A percentile compares a stretch with the other conserved stretches of the same genome.
phyloP scores from a whole-genome alignment of 2,888 invertebrate genomes.

The Atrina japonica region DNA sequence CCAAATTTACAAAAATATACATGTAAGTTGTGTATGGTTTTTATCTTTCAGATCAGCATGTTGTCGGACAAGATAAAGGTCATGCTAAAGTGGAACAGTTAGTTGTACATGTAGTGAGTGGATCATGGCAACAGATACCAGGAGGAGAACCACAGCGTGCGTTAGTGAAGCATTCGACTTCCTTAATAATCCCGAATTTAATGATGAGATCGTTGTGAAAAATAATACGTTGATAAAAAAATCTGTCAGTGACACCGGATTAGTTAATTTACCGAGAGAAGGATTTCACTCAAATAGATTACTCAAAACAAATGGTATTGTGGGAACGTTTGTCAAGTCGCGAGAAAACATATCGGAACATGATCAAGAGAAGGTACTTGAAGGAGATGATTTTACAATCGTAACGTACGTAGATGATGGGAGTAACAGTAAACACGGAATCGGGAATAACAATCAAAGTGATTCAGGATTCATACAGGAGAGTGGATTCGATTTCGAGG shows the following conservation, averaged over 20 bases:
- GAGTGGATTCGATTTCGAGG: constrained; percentile 23
- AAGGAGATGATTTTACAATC: constrained; percentile 28
- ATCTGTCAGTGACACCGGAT: background rate
- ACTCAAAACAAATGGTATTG: background rate
- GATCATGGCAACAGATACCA: constrained; percentile 1
- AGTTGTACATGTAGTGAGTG: too few species aligned
- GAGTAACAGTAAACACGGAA: background rate
- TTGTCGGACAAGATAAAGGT: too few species aligned
- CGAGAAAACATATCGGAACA: too few species aligned
- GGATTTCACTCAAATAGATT: background rate
- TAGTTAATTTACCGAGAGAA: background rate
- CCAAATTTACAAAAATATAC: too few species aligned
- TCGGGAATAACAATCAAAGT: background rate
- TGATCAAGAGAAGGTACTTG: background rate
- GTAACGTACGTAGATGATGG: constrained; percentile 20
- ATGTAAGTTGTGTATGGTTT: too few species aligned
- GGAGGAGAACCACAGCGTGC: constrained; percentile 30
- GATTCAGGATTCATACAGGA: constrained; percentile 18
- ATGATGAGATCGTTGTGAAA: background rate
- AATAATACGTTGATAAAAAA: background rate
- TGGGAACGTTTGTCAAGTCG: too few species aligned
- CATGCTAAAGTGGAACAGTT: too few species aligned
- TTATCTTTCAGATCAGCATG: too few species aligned
- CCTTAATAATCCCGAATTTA: constrained; percentile 19
- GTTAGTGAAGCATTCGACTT: constrained; percentile 46